Evolutionary conservation across 2,797 vertebrate species (phyloP).

Genomic region (Salarias fasciatus): DNA sequence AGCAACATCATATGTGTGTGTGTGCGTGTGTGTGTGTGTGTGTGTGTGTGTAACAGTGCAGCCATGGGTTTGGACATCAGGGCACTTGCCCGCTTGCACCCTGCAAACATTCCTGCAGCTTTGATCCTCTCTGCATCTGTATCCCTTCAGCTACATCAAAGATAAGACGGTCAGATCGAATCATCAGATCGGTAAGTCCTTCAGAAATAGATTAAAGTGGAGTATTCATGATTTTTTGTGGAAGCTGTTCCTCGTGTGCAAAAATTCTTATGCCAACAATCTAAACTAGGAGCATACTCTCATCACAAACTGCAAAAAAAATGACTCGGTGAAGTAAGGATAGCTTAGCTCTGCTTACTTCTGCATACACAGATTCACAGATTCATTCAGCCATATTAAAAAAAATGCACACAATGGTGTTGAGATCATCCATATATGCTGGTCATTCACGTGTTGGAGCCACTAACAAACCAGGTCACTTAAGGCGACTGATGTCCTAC

Average conservation of each 20-base stretch:
- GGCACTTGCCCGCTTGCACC: too few species aligned
- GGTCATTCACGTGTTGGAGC: neutral
- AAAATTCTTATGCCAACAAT: neutral
- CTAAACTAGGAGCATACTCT: constrained; percentile 9
- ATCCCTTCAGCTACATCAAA: neutral
- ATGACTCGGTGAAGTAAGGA: neutral
- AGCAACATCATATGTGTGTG: too few species aligned
- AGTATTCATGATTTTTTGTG: neutral
- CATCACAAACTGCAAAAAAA: neutral
- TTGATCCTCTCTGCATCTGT: neutral
- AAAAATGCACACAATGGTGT: too few species aligned
- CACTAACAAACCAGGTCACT: neutral
- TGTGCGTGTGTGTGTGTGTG: too few species aligned
- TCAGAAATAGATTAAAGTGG: neutral
- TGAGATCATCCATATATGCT: neutral
- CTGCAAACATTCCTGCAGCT: neutral
- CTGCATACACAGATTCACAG: too few species aligned
- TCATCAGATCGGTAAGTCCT: neutral
- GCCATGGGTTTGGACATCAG: too few species aligned
- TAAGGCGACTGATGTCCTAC: constrained; percentile 3
- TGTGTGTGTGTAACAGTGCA: too few species aligned
- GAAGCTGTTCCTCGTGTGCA: neutral
- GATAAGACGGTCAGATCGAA: neutral
- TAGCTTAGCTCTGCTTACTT: too few species aligned
- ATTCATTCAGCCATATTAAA: too few species aligned